Percentiles rank a stretch among this genome's conserved stretches.
Conservation (phyloP, 2,113 vertebrate genomes). For the Lanius collurio region DNA sequence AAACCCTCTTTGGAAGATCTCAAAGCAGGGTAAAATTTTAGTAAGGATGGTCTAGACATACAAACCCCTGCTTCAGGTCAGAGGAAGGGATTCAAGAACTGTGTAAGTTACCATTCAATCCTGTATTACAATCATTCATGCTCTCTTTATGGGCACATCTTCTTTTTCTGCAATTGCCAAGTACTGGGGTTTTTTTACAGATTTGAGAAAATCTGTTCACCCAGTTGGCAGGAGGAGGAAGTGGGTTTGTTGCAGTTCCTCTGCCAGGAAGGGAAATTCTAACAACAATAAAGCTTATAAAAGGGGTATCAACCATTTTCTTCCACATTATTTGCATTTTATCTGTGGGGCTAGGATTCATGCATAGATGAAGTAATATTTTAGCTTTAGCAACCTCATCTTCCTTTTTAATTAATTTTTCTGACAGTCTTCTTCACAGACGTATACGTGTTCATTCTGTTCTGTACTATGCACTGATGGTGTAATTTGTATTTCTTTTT, state of each 20-base stretch:
- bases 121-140: fast-evolving
- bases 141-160: neutral
- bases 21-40: neutral
- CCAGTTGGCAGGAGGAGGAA: neutral
- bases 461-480: neutral
- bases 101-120: neutral
- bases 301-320: neutral
- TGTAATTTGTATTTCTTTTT: neutral
- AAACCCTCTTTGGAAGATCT: neutral
- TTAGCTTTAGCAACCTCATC: neutral
- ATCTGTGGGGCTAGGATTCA: neutral
- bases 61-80: neutral
- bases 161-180: neutral
- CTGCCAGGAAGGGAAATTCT: neutral
- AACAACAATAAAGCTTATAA: neutral
- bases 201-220: neutral
- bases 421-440: neutral
- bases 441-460: neutral
- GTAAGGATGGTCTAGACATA: neutral
- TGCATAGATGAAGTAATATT: neutral
- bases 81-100: neutral
- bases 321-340: neutral
- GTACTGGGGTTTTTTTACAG: neutral
- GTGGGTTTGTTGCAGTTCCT: neutral
- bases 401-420: neutral